Base-by-base conservation (phyloP, 1,140 invertebrate genomes). In the Protaetia brevitarsis region DNA sequence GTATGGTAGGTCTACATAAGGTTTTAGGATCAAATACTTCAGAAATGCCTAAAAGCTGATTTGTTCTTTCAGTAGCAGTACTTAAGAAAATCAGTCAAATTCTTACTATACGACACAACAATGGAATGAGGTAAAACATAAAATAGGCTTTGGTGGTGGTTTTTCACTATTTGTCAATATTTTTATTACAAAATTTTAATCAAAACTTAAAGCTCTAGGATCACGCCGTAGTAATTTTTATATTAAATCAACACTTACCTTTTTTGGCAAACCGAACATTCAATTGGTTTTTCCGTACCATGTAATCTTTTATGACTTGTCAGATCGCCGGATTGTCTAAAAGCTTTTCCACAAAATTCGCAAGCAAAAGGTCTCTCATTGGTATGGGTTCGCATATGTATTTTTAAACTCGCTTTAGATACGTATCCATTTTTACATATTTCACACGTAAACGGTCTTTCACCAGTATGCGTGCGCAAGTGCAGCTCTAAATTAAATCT, bases 401-500 rank as follows among this genome's bases (percentile, higher is more conserved):
- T 85, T 41, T 79, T 79, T 63, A 86, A 77, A 28, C 82, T 80
- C n/a, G 79, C 81, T 72, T 81, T 82, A 0, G 76, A 77, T 11
- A 78, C 76, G 59, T 79, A 78, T 37, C 74, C 76, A 64, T 80
- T 80, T 68, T 79, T 78, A 56, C 80, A 81, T 26, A 79, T 68
- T 62, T 79, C 75, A 69, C 79, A 82, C 31, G 69, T 68, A 63
- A 79, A 79, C n/a, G 76, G 76, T 57, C 75, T 64, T 70, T 78
- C 77, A 8, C 77, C 77, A 36, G 87, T 88, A 75, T 89, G 87
- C 31, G 87, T 88, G 69, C 88, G 77, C 78, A 87, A 84, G 77
- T 89, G 88, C 65, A 89, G 84, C 78, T 88, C 83, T 23, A 86
- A 76, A 70, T 86, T 85, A 41, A 84, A 85, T 69, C 85, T 84